Percentiles rank a stretch among this genome's conserved stretches.
These are phyloP conservation scores for Vulpes vulpes DNA, from an alignment of 2,113 vertebrate species.

Conservation along the genomic window DNA sequence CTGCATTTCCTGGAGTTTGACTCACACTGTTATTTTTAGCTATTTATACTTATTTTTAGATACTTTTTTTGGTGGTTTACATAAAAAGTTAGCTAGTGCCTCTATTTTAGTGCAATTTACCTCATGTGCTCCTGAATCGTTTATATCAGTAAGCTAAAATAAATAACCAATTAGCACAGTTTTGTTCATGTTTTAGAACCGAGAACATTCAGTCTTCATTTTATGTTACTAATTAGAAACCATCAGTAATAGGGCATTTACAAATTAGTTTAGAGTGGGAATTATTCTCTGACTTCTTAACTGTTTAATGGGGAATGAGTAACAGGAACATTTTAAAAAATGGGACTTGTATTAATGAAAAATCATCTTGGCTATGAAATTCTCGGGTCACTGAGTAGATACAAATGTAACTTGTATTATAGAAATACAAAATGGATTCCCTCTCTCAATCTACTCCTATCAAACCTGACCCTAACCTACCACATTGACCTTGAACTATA, in stretches of 20 bases:
- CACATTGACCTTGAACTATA: background rate
- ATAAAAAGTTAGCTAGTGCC: slow-evolving; percentile 72
- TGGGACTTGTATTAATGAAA: background rate
- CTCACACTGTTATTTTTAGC: slow-evolving; percentile 69
- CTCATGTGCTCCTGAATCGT: slow-evolving; percentile 68
- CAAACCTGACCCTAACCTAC: background rate
- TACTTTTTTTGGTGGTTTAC: slow-evolving; percentile 46
- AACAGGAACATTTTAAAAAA: background rate
- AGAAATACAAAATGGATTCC: background rate
- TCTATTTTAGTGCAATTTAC: slow-evolving; percentile 57
- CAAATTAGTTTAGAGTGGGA: slow-evolving; percentile 17
- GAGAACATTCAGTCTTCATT: slow-evolving; percentile 29
- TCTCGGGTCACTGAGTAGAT: background rate
- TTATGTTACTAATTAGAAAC: slow-evolving; percentile 40
- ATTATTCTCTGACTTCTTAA: slow-evolving; percentile 35
- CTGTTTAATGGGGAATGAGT: background rate
- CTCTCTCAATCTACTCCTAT: background rate
- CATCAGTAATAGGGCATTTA: background rate
- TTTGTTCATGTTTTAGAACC: slow-evolving; percentile 70
- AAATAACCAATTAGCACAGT: slow-evolving; percentile 66
- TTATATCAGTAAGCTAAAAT: slow-evolving; percentile 74
- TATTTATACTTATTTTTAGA: slow-evolving; percentile 67
- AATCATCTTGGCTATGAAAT: background rate
- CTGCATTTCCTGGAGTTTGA: slow-evolving; percentile 54
- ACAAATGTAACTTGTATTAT: background rate